phyloP scores from a whole-genome alignment of 2,113 vertebrate species.

The Odocoileus hemionus region DNA sequence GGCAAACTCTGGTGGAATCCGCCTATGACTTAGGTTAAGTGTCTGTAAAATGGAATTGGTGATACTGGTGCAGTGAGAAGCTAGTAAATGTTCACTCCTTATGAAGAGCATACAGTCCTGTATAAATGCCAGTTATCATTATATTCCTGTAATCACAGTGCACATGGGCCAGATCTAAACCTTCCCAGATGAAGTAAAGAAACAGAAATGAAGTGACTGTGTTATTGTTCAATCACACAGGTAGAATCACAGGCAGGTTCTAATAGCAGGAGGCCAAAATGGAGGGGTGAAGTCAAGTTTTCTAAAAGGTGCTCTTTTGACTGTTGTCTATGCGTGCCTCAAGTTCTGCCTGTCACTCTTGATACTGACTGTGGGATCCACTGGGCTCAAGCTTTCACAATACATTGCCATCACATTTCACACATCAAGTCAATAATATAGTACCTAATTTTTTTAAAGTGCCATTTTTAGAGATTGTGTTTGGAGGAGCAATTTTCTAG shows the following conservation, averaged over 20 bases:
- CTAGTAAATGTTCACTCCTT: not conserved
- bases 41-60: not conserved
- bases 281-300: not conserved
- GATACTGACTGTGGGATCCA: not conserved
- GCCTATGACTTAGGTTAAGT: not conserved
- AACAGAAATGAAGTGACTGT: not conserved
- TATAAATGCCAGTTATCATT: not conserved
- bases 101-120: not conserved
- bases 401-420: not conserved
- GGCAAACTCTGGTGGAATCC: not conserved
- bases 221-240: not conserved
- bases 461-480: not conserved
- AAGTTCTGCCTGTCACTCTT: not conserved
- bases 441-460: not conserved
- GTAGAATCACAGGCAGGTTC: not conserved
- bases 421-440: not conserved
- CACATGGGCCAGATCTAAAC: not conserved
- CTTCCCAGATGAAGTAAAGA: not conserved
- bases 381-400: not conserved
- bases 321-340: not conserved
- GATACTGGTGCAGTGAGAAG: not conserved
- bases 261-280: not conserved
- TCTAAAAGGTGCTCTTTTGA: not conserved
- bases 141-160: not conserved
- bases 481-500: not conserved